Base-by-base conservation (phyloP, 2,888 invertebrate genomes). In the Sinotaia quadrata region DNA sequence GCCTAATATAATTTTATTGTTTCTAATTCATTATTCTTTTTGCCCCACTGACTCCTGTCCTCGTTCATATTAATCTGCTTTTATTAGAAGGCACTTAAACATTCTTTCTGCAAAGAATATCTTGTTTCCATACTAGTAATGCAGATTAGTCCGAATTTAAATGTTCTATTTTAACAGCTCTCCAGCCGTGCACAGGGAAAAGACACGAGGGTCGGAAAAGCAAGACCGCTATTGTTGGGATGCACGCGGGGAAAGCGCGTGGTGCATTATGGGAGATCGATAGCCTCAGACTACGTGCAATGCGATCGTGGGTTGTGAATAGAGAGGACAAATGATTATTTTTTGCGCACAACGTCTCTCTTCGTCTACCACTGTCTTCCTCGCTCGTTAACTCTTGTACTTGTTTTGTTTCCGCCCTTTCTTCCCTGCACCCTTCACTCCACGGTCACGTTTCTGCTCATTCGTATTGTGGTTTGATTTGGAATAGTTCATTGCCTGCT, bases 191-290 rank as follows among this genome's bases (percentile, higher is more conserved):
- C 59, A 41, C 44, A 10, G 12, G 44, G 15, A 21, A n/a, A 59
- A 24, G 12, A 21, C 15, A 2, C 15, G 21, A 31, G 1, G 41
- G 36, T 27, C 34, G 52, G 54, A 41, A 63, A 36, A 36, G n/a
- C 52, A 27, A 52, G 54, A 29, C 44, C 27, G 65, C 52, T 56
- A 56, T 65, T 56, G 65, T 65, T 65, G 41, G 36, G 52, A 56
- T n/a, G 56, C 34, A 65, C 33, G 54, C 65, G 29, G 44, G 65
- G 47, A 44, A 34, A 54, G 56, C 44, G 56, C 56, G 56, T 56
- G 34, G 21, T 56, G 65, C 65, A 56, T 47, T 31, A n/a, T 65
- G 56, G 65, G 56, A 56, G 65, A 56, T 65, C 33, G 56, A 65
- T 65, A 56, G 33, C 24, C 10, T 33, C 36, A 18, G 34, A 34